Evolutionary conservation across 2,888 invertebrate genomes (phyloP), one percentile per base, ranked within the genome.

Genomic region (Amiota mariae): DNA sequence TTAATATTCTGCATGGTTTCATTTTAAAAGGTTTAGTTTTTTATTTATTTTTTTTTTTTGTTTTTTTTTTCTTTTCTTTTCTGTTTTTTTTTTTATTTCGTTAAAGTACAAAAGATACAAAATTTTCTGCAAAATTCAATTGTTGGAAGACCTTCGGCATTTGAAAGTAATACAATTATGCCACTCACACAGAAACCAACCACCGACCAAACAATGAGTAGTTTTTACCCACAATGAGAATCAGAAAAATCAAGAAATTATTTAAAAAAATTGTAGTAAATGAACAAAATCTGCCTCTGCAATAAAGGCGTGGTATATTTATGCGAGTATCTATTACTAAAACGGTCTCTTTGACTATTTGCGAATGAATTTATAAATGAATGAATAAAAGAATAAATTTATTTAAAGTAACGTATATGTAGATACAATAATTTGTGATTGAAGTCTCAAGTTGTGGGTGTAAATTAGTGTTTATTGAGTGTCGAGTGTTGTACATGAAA

Each of bases 381-480:
- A 24, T 24, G 24, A 24, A 24, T 24, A 24, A 24, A 24, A 3
- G 24, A 24, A 24, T 24, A 24, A 24, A 24, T 24, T 24, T 24
- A 3, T 24, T 1, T 24, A 36, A 36, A 36, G 6, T 4, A 36
- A 36, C 36, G 36, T 1, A 6, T 36, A 36, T 36, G 36, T 36
- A 36, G 4, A 36, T 36, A 6, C 24, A 24, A 24, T 46, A 46
- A n/a, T n/a, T n/a, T n/a, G n/a, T n/a, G n/a, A n/a, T n/a, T n/a
- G n/a, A n/a, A n/a, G n/a, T n/a, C n/a, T n/a, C n/a, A n/a, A n/a
- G 64, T 24, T 18, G 66, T 47, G 15, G 48, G 66, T 10, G 66
- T 66, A 48, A 66, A 63, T 63, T 63, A 46, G 49, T 20, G 66
- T 66, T 66, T 66, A 48, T 63, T 63, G 46, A n/a, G 24, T n/a